A percentile compares a stretch with the other conserved stretches of the same genome.
These are phyloP conservation scores for Burhinus bistriatus DNA, from an alignment of 2,113 vertebrate genomes.

Conservation along the genomic window DNA sequence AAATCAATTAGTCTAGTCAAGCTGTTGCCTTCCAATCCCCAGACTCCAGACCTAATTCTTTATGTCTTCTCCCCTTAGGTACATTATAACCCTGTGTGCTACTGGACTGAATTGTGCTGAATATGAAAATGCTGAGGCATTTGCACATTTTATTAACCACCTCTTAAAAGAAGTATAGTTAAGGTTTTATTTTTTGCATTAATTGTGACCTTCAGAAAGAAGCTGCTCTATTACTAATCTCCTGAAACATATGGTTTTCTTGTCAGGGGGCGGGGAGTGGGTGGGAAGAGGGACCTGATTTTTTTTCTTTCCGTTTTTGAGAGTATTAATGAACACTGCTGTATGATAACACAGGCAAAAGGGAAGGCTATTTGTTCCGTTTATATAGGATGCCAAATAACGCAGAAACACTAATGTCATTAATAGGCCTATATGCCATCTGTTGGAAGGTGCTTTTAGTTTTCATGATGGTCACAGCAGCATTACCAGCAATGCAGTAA, in stretches of 20 bases:
- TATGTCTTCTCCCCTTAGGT: slow-evolving; percentile 1
- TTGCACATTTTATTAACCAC: neutral
- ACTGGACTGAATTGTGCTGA: neutral
- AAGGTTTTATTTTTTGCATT: neutral
- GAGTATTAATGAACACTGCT: neutral
- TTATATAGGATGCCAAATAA: neutral
- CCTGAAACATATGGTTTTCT: neutral
- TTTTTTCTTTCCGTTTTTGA: neutral
- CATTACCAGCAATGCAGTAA: neutral
- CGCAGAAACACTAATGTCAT: neutral
- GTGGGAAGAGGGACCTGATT: neutral
- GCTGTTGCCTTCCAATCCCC: slow-evolving; percentile 39
- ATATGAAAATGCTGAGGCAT: neutral
- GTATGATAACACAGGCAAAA: neutral
- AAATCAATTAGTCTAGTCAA: slow-evolving; percentile 66
- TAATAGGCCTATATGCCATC: neutral
- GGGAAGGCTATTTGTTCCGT: neutral
- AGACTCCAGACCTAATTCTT: slow-evolving; percentile 62
- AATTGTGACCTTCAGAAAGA: neutral
- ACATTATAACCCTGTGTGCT: neutral
- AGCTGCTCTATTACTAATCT: neutral
- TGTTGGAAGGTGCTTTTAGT: neutral
- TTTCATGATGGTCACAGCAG: neutral
- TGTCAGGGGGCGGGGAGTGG: neutral
- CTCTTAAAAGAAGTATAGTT: neutral